Conservation (phyloP, 1,140 invertebrate genomes). For the Zelostemma sp. region DNA sequence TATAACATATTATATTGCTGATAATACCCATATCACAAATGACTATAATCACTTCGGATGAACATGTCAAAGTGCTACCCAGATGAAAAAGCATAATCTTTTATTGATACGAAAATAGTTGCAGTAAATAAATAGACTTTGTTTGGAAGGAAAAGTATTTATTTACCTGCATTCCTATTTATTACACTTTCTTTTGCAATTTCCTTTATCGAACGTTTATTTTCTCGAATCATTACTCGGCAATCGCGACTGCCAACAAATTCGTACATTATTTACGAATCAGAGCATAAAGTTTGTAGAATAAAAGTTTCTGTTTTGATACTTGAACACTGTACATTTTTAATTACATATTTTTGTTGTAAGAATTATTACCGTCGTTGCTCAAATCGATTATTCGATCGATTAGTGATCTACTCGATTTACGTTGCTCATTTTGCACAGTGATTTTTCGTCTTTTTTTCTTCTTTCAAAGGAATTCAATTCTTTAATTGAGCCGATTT, state of each 20-base stretch:
- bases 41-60: constrained; percentile 10
- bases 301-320: no score
- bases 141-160: not conserved
- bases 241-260: no score
- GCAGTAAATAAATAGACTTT: constrained; percentile 9
- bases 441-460: no score
- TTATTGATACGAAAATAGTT: constrained; percentile 4
- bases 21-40: constrained; percentile 26
- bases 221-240: no score
- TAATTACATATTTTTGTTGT: not conserved
- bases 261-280: no score
- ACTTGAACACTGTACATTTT: no score
- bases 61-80: not conserved
- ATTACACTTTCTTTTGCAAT: no score
- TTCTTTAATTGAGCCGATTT: no score
- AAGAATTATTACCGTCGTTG: constrained; percentile 1
- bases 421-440: not conserved
- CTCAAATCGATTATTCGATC: not conserved
- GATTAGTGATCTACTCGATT: not conserved
- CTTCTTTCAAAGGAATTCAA: no score
- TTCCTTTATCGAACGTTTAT: no score
- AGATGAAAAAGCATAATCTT: constrained; percentile 11
- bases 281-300: no score
- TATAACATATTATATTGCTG: constrained; percentile 28
- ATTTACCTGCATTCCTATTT: constrained; percentile 6